Conservation (phyloP, 2,888 invertebrate species). For the Tipula unca region DNA sequence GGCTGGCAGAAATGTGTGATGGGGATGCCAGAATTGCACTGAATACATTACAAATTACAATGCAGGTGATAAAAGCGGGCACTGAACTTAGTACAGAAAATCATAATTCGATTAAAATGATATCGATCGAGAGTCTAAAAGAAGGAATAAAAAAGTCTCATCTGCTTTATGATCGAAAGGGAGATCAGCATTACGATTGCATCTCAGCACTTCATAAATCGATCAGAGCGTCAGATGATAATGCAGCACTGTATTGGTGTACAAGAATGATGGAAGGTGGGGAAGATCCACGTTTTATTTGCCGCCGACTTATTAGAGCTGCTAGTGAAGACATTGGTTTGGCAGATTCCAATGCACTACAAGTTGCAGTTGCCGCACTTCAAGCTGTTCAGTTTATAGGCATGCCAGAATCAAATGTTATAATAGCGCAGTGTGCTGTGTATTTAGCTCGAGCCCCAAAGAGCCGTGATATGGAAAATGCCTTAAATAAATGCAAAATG, state of each 20-base stretch:
- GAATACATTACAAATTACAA: constrained; percentile 62
- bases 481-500: constrained; percentile 48
- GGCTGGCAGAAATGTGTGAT: constrained; percentile 68
- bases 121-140: constrained; percentile 58
- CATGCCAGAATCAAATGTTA: constrained; percentile 72
- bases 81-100: constrained; percentile 29
- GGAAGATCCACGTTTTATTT: constrained; percentile 71
- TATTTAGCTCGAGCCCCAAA: constrained; percentile 71
- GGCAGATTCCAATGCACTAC: constrained; percentile 55
- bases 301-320: constrained; percentile 61
- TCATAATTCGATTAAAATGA: constrained; percentile 39
- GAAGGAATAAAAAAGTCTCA: constrained; percentile 70
- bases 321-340: constrained; percentile 73
- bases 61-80: constrained; percentile 45
- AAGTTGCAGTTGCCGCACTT: constrained; percentile 62
- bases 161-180: constrained; percentile 66
- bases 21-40: constrained; percentile 75
- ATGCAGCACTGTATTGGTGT: constrained; percentile 75
- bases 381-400: constrained; percentile 73
- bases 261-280: constrained; percentile 70
- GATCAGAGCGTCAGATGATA: constrained; percentile 69
- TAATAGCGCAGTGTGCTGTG: constrained; percentile 67
- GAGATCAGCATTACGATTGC: constrained; percentile 76
- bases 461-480: constrained; percentile 51
- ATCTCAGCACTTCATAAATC: constrained; percentile 79